Base-by-base conservation (phyloP, 2,888 invertebrate species). In the Pollenia labialis region DNA sequence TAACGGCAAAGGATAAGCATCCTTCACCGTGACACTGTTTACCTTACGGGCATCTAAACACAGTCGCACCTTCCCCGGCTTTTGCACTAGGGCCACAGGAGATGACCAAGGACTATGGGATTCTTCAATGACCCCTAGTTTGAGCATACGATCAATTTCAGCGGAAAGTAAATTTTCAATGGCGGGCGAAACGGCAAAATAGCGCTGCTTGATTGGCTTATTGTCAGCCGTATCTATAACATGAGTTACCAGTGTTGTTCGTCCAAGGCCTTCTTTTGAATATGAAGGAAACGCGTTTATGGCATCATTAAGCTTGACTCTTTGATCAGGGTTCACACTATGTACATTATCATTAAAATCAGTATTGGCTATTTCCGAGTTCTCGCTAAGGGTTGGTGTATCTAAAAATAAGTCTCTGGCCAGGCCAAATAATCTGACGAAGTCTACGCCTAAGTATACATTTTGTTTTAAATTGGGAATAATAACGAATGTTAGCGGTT, bases 371-470 rank as follows among this genome's bases (percentile, higher is more conserved):
- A 58, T 32, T 58, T 18, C 9, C 32, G 11, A 44, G 2, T 48
- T 40, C 2, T 72, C 64, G 0, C 8, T 32, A 32, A 32, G 32
- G 32, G 32, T 32, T 6, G 32, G 32, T 32, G 23, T 23, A 23
- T 23, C 23, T 23, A 32, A 48, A 72, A 72, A 81, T 9, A 81
- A 72, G 48, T 81, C 72, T 8, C 40, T 72, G 0, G 79, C 69
- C 50, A 58, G 48, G 6, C 32, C 32, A 32, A 32, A 32, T 32
- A 32, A 32, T 32, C 32, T 32, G 4, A 79, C 69, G 18, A 79
- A 79, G 60, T 69, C 79, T n/a, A 48, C 68, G 1, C 79, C 69
- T 60, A 79, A 79, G n/a, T 71, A 71, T 14, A 79, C n/a, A 42
- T 79, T 79, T 71, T 79, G 69, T 8, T 42, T 69, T 4, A 79